A percentile compares a stretch with the other conserved stretches of the same genome.
Conservation (phyloP, 2,797 vertebrate genomes). For the Melopsittacus undulatus region DNA sequence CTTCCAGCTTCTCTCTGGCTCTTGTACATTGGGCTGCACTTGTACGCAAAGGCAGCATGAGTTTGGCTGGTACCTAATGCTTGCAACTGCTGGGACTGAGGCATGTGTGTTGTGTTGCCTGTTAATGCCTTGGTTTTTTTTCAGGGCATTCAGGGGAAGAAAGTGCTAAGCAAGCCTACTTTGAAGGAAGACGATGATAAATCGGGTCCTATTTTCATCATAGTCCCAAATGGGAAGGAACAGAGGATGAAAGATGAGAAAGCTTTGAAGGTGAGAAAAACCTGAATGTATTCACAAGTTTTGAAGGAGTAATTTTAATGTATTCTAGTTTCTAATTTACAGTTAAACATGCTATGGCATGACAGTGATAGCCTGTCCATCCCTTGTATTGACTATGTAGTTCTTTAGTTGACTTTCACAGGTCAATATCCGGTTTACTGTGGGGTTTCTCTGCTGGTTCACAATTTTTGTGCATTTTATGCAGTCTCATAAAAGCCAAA, state of each 20-base stretch:
- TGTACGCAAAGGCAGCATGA: slow-evolving; percentile 10
- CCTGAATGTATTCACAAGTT: not conserved
- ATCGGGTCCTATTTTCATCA: slow-evolving; percentile 91
- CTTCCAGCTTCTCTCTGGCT: slow-evolving; percentile 44
- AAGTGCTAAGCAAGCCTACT: slow-evolving; percentile 84
- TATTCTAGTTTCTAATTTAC: not conserved
- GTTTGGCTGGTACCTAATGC: not conserved
- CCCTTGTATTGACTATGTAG: not conserved
- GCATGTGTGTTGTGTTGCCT: not conserved
- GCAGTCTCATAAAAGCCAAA: not conserved
- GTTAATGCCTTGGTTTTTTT: slow-evolving; percentile 24
- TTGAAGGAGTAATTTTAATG: not conserved
- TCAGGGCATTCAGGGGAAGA: slow-evolving; percentile 87
- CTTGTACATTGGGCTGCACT: not conserved
- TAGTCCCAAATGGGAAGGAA: slow-evolving; percentile 92
- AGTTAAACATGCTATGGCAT: not conserved
- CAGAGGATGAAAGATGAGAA: slow-evolving; percentile 97
- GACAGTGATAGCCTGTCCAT: not conserved
- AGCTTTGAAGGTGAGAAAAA: slow-evolving; percentile 86
- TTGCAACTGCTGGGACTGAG: not conserved
- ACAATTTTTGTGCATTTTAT: not conserved
- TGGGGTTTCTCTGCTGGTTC: not conserved
- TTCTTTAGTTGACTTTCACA: not conserved
- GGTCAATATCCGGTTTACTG: not conserved
- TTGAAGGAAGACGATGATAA: slow-evolving; percentile 93